Base-by-base conservation (phyloP, 1,140 invertebrate species). In the Drosophila bifasciata region DNA sequence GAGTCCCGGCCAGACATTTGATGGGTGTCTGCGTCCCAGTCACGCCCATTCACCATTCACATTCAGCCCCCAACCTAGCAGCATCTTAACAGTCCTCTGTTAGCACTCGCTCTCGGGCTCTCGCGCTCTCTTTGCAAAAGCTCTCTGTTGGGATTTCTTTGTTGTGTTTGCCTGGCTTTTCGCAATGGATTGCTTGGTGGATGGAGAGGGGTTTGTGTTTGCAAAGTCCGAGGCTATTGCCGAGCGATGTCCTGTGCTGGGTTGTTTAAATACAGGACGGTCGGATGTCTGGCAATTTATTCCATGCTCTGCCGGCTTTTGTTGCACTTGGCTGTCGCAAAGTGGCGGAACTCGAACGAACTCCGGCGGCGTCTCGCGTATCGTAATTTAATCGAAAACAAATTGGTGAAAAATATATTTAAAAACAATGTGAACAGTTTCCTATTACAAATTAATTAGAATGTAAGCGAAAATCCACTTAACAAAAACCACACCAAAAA, bases 231-330 rank as follows among this genome's bases (percentile, higher is more conserved):
- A 59, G 43, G 19, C 48, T 75, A 57, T 72, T 44, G 64, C 64
- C 64, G 23, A 69, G 60, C 63, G 76, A 81, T 62, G 63, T 25
- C 75, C 44, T 23, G 41, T 56, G 48, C 70, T 68, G 73, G 43
- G 45, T 64, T 76, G 64, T 88, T 86, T 86, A 86, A 86, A 86
- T 86, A 86, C 81, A 63, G 81, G 64, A 71, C 77, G 81, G 78
- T 81, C 83, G 53, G 81, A 59, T 73, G 77, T 86, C 64, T 86
- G 77, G 60, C 83, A 81, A 81, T 81, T 86, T 86, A 86, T 88
- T 86, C 83, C 73, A 81, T 88, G 81, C 88, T 88, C 69, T 77
- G 78, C 81, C 81, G 81, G 81, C 81, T 88, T 86, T 86, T 85
- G 81, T 77, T 59, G 77, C 81, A 73, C 55, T 77, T 78, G 77